A percentile compares a stretch with the other conserved stretches of the same genome.
Conservation (phyloP, 2,888 invertebrate genomes). For the Leptinotarsa peninsularis region DNA sequence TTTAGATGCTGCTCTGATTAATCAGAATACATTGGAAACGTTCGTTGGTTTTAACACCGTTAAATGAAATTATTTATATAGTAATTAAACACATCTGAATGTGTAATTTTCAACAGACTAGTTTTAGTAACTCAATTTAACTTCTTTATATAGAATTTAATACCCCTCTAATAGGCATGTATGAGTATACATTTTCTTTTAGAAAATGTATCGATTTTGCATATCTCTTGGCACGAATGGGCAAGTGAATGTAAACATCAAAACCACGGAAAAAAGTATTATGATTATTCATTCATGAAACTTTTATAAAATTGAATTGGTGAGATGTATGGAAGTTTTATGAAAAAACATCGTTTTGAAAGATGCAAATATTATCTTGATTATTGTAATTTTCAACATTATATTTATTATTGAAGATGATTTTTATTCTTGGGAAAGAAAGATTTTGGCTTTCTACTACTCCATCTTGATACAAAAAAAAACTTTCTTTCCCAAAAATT, state of each 20-base stretch:
- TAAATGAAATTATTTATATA: conserved; percentile 43
- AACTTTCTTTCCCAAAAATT: too few species aligned
- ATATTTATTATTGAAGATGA: too few species aligned
- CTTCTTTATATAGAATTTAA: conserved; percentile 24
- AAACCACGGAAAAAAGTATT: background rate
- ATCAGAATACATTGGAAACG: conserved; percentile 54
- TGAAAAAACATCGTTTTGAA: too few species aligned
- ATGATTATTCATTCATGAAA: background rate
- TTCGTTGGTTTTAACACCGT: conserved; percentile 57
- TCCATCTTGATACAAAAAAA: too few species aligned
- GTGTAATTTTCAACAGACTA: conserved; percentile 36
- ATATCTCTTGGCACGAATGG: conserved; percentile 20
- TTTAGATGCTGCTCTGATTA: conserved; percentile 45
- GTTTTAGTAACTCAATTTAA: conserved; percentile 25
- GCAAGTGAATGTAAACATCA: background rate
- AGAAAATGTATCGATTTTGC: conserved; percentile 25
- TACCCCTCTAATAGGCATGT: conserved; percentile 1
- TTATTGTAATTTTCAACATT: too few species aligned
- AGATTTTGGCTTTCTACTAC: too few species aligned
- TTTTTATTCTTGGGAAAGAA: too few species aligned
- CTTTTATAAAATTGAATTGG: background rate
- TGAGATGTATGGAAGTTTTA: background rate
- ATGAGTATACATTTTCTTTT: conserved; percentile 18
- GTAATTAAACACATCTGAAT: conserved; percentile 37
- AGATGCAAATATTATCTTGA: too few species aligned